phyloP scores from a whole-genome alignment of 2,113 vertebrate genomes.

The Centropus bengalensis region DNA sequence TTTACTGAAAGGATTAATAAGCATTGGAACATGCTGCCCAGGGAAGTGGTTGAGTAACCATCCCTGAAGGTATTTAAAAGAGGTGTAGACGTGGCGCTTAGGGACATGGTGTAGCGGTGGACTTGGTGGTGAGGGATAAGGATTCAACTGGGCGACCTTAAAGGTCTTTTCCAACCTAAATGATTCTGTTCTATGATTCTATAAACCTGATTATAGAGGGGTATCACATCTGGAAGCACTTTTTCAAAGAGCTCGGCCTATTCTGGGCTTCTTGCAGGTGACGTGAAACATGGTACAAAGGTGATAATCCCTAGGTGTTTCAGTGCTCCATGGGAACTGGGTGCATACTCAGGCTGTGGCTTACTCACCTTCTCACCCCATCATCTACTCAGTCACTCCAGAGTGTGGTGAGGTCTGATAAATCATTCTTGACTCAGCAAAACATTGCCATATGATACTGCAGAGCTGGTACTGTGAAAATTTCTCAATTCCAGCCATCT shows the following conservation, averaged over 20 bases:
- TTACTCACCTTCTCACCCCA: neutral
- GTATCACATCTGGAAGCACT: neutral
- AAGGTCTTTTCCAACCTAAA: neutral
- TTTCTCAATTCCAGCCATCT: neutral
- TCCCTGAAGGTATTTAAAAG: neutral
- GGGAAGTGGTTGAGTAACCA: neutral
- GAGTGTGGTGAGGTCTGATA: conserved; percentile 51
- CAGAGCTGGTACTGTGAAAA: neutral
- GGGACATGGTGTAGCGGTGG: neutral
- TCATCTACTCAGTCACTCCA: neutral
- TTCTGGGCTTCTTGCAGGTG: neutral
- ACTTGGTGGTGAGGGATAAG: neutral
- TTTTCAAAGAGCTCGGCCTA: neutral
- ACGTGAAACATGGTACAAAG: neutral
- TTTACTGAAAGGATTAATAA: neutral
- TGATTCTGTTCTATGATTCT: neutral
- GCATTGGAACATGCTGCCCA: neutral
- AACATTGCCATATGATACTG: neutral
- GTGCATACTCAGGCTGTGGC: neutral
- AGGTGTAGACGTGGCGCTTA: accelerated
- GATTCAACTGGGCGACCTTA: neutral
- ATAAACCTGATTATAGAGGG: neutral
- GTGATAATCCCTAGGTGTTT: neutral
- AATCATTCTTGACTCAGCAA: conserved; percentile 57
- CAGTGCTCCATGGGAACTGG: neutral